These are phyloP conservation scores for Hippocampus mohnikei DNA, from an alignment of 2,113 vertebrate species.

Conservation along the genomic window DNA sequence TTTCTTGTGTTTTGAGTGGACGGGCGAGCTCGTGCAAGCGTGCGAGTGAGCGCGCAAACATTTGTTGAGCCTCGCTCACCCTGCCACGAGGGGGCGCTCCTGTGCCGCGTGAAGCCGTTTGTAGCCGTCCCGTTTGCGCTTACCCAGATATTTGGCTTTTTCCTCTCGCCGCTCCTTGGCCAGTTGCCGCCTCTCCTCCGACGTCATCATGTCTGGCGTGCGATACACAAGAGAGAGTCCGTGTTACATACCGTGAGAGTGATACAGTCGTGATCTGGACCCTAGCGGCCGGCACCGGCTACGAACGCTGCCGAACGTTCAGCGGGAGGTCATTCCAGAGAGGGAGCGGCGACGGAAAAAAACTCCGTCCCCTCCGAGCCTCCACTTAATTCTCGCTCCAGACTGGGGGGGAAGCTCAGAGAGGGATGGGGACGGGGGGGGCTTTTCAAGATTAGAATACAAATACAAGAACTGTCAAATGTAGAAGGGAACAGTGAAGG, in stretches of 20 bases:
- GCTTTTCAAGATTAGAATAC: too few relatives aligned
- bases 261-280: too few relatives aligned
- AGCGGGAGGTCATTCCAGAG: too few relatives aligned
- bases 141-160: slow-evolving; percentile 91
- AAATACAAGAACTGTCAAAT: too few relatives aligned
- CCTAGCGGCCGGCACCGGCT: too few relatives aligned
- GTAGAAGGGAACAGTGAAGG: too few relatives aligned
- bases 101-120: background rate
- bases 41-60: slow-evolving; percentile 22
- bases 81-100: slow-evolving; percentile 65
- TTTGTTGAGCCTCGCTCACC: slow-evolving; percentile 3
- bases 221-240: background rate
- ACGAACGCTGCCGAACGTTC: too few relatives aligned
- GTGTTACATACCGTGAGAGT: background rate
- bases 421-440: too few relatives aligned
- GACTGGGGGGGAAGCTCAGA: too few relatives aligned
- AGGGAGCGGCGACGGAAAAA: too few relatives aligned
- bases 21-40: slow-evolving; percentile 6
- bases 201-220: slow-evolving; percentile 80
- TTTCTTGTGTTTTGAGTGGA: background rate
- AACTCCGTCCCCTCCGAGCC: too few relatives aligned
- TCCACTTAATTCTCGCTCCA: too few relatives aligned
- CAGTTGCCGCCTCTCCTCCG: slow-evolving; percentile 86
- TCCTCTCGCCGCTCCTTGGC: slow-evolving; percentile 91
- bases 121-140: slow-evolving; percentile 43